Percentiles rank a stretch among this genome's conserved stretches.
These are phyloP conservation scores for Coelinius sp. DNA, from an alignment of 2,888 invertebrate genomes.

Conservation along the genomic window DNA sequence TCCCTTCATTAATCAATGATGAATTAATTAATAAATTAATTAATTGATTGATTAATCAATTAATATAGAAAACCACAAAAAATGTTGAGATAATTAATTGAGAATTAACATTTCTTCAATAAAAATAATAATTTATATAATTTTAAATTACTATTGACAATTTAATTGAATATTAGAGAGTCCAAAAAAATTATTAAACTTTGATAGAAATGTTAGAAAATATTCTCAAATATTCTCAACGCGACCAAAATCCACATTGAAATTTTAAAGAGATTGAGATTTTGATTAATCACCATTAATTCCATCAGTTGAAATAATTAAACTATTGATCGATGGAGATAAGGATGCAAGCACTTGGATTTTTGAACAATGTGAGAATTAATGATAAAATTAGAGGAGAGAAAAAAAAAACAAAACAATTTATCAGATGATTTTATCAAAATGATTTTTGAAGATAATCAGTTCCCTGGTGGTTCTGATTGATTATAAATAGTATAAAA, in stretches of 20 bases:
- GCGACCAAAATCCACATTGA: constrained; percentile 8
- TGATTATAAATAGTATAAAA: constrained; percentile 51
- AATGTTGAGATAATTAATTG: background rate
- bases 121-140: background rate
- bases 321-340: constrained; percentile 17
- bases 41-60: background rate
- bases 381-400: constrained; percentile 33
- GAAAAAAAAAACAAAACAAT: constrained; percentile 40
- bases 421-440: constrained; percentile 39
- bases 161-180: background rate
- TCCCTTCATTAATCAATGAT: background rate
- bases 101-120: background rate
- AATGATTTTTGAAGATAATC: constrained; percentile 47
- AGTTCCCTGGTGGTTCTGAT: constrained; percentile 54
- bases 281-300: background rate
- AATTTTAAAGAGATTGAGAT: background rate
- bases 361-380: constrained; percentile 28
- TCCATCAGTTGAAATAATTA: background rate
- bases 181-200: background rate
- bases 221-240: background rate
- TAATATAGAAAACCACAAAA: background rate
- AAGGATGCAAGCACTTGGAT: background rate
- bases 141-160: background rate
- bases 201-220: background rate
- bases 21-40: background rate